Percentiles rank a stretch among this genome's conserved stretches.
Conservation (phyloP, 2,113 vertebrate species). For the Talpa occidentalis region DNA sequence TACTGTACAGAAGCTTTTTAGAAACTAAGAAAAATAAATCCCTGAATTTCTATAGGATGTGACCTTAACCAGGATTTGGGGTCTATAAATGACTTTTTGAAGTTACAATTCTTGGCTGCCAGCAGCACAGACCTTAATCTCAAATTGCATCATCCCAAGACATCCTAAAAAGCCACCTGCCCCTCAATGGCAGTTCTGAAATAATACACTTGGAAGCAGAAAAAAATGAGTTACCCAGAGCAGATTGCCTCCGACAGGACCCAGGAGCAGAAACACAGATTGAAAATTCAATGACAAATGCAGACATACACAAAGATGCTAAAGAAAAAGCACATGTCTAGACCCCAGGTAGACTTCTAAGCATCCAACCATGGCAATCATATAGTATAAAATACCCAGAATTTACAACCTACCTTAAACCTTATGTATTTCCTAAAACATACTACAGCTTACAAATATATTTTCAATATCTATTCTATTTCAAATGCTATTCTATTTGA, state of each 20-base stretch:
- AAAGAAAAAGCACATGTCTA: background rate
- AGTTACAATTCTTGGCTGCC: background rate
- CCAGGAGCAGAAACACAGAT: background rate
- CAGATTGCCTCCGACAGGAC: background rate
- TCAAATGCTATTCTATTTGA: background rate
- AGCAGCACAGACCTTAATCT: background rate
- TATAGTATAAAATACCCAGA: background rate
- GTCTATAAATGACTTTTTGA: slow-evolving; percentile 25
- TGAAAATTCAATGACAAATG: background rate
- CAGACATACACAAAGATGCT: background rate
- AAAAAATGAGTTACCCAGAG: background rate
- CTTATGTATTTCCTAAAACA: background rate
- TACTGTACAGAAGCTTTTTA: no score
- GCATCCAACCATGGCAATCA: background rate
- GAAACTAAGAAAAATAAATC: background rate
- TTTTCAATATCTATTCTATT: background rate
- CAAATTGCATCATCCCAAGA: background rate
- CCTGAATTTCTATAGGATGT: background rate
- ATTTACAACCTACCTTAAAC: background rate
- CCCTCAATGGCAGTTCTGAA: slow-evolving; percentile 10
- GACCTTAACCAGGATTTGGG: background rate
- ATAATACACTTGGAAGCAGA: background rate
- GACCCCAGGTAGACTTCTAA: background rate
- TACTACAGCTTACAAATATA: background rate
- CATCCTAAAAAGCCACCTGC: background rate